phyloP scores from a whole-genome alignment of 2,888 invertebrate genomes.

The Spisula subtruncata region DNA sequence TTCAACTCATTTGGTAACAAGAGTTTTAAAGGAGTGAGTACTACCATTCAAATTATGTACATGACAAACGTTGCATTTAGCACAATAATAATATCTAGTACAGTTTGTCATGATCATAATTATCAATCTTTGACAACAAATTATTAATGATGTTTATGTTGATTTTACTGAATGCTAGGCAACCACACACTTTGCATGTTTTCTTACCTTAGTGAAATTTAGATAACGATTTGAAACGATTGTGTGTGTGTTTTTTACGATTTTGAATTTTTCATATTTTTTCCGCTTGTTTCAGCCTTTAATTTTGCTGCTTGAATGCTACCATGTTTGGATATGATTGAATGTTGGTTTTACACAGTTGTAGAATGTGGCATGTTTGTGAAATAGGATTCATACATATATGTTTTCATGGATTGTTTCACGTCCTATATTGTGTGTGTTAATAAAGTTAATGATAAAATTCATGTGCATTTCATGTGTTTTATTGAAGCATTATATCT shows the following conservation, averaged over 20 bases:
- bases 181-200: constrained; percentile 16
- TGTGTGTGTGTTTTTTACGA: background rate
- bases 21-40: background rate
- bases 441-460: background rate
- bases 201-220: constrained; percentile 2
- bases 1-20: no score
- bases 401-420: background rate
- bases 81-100: background rate
- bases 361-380: constrained; percentile 29
- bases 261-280: background rate
- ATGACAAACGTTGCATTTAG: background rate
- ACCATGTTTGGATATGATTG: constrained; percentile 23
- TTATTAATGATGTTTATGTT: constrained; percentile 25
- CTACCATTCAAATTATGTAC: background rate
- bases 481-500: no score
- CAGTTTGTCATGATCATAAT: constrained; percentile 20
- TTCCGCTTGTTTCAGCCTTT: background rate
- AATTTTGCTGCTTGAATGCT: constrained; percentile 26
- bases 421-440: background rate
- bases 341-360: constrained; percentile 9
- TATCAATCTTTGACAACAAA: background rate
- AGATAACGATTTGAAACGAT: background rate
- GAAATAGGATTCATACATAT: constrained; percentile 12
- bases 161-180: background rate
- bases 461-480: no score